These are phyloP conservation scores for Acanthopleura granulata DNA, from an alignment of 2,888 invertebrate species.

Conservation along the genomic window DNA sequence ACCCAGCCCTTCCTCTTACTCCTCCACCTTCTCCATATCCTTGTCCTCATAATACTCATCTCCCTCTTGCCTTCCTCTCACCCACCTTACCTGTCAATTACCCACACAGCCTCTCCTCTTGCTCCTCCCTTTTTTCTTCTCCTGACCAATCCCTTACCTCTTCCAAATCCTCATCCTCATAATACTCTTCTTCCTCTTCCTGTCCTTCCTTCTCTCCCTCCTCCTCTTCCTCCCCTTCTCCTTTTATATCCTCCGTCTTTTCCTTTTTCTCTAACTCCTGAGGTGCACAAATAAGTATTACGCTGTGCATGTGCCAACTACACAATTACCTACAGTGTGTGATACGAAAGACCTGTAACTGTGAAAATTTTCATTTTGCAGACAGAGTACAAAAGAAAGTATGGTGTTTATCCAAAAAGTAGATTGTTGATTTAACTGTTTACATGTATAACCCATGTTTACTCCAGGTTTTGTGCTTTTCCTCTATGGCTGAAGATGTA, in stretches of 20 bases:
- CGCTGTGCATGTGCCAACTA: no score
- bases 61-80: constrained; percentile 53
- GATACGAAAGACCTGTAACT: no score
- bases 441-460: no score
- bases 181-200: constrained; percentile 44
- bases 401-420: no score
- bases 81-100: constrained; percentile 28
- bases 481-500: no score
- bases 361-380: no score
- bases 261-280: constrained; percentile 44
- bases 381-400: no score
- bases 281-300: constrained; percentile 30
- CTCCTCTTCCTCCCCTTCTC: constrained; percentile 38
- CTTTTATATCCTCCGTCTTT: constrained; percentile 54
- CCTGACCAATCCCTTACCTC: constrained; percentile 47
- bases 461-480: no score
- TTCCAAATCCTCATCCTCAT: constrained; percentile 52
- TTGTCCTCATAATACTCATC: constrained; percentile 48
- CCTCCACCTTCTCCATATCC: constrained; percentile 43
- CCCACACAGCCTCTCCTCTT: constrained; percentile 36
- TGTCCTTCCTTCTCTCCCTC: constrained; percentile 48
- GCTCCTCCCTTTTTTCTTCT: constrained; percentile 40
- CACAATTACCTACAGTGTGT: no score
- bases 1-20: no score
- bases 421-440: no score